These are phyloP conservation scores for Macrophya alboannulata DNA, from an alignment of 2,888 invertebrate species.

Conservation along the genomic window DNA sequence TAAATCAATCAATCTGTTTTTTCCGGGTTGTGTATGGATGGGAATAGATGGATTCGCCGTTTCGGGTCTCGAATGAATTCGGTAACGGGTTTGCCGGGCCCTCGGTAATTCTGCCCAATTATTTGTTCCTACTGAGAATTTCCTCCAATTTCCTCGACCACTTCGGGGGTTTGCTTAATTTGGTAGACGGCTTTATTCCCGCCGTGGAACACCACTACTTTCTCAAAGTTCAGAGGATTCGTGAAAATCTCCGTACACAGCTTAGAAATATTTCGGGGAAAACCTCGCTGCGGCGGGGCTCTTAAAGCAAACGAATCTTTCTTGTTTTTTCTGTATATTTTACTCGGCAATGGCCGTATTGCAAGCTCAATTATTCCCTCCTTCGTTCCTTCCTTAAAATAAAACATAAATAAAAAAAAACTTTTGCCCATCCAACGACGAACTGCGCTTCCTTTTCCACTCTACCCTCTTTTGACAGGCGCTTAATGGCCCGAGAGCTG, in stretches of 20 bases:
- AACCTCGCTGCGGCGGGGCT: neutral
- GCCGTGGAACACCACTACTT: constrained; percentile 2
- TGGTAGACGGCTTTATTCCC: constrained; percentile 29
- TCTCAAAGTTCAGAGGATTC: constrained; percentile 7
- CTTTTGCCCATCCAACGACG: neutral
- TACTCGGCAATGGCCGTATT: neutral
- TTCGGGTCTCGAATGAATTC: constrained; percentile 21
- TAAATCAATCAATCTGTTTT: constrained; percentile 41
- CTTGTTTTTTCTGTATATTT: neutral
- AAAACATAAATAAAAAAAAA: neutral
- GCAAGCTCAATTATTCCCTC: neutral
- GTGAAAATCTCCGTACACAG: neutral
- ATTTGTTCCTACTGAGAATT: constrained; percentile 45
- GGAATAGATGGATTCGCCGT: constrained; percentile 2
- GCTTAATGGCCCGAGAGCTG: neutral
- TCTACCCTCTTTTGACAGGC: neutral
- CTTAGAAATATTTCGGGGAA: neutral
- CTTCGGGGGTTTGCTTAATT: constrained; percentile 26
- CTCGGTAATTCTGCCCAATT: constrained; percentile 37
- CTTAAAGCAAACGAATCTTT: neutral
- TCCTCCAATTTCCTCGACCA: constrained; percentile 46
- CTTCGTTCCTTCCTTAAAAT: neutral
- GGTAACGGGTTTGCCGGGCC: constrained; percentile 29
- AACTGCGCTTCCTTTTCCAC: neutral
- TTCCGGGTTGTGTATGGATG: neutral